phyloP scores from a whole-genome alignment of 2,888 invertebrate species.

The Caenorhabditis macrosperma region DNA sequence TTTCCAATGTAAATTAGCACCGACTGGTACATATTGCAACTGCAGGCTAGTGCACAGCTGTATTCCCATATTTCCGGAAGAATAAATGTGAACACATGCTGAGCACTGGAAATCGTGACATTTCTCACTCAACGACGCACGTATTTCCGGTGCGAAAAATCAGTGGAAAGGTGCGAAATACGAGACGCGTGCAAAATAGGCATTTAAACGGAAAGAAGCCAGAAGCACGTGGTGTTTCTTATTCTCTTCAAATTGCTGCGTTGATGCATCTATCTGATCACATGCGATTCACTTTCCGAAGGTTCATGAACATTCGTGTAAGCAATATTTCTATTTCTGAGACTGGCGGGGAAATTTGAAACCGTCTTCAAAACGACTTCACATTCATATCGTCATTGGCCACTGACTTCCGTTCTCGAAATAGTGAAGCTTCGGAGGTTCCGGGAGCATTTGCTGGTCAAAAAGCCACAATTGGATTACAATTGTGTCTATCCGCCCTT shows the following conservation, averaged over 20 bases:
- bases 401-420: slow-evolving; percentile 41
- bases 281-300: slow-evolving; percentile 24
- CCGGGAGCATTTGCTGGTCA: background rate
- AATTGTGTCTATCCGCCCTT: background rate
- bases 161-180: slow-evolving; percentile 36
- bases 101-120: slow-evolving; percentile 27
- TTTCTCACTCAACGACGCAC: slow-evolving; percentile 34
- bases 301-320: slow-evolving; percentile 24
- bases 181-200: slow-evolving; percentile 47
- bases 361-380: slow-evolving; percentile 28
- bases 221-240: slow-evolving; percentile 20
- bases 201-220: slow-evolving; percentile 9
- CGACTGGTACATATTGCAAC: slow-evolving; percentile 23
- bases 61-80: slow-evolving; percentile 10
- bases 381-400: slow-evolving; percentile 20
- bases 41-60: slow-evolving; percentile 20
- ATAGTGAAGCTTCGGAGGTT: background rate
- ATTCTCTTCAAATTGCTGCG: slow-evolving; percentile 26
- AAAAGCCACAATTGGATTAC: background rate
- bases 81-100: slow-evolving; percentile 34
- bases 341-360: slow-evolving; percentile 22
- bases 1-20: slow-evolving; percentile 8
- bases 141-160: slow-evolving; percentile 36
- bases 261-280: slow-evolving; percentile 41
- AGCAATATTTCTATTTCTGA: slow-evolving; percentile 30